Conservation (phyloP, 2,797 vertebrate species). For the Toxotes lorentzi region DNA sequence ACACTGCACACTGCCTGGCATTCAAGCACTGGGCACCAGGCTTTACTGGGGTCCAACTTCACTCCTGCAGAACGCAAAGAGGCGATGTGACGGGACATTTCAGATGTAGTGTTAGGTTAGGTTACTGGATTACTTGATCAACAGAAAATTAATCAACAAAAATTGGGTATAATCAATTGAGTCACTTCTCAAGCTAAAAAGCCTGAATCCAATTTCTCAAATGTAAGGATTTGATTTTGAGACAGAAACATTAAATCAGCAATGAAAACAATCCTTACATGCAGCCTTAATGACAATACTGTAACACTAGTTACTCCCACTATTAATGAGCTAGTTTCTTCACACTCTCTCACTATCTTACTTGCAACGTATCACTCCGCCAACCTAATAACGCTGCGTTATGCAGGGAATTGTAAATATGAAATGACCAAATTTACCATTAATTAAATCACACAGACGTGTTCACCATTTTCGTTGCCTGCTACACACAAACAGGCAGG, state of each 20-base stretch:
- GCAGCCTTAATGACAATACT: not conserved
- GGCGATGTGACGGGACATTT: not conserved
- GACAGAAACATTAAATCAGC: not conserved
- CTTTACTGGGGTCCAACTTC: constrained; percentile 92
- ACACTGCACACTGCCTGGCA: constrained; percentile 93
- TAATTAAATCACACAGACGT: no score
- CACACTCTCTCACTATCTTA: no score
- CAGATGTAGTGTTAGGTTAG: not conserved
- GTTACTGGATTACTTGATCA: no score
- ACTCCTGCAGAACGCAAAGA: constrained; percentile 85
- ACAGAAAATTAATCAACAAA: not conserved
- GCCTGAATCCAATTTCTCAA: not conserved
- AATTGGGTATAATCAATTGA: not conserved
- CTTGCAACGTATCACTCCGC: no score
- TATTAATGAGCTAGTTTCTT: no score
- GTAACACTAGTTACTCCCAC: not conserved
- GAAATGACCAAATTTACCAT: no score
- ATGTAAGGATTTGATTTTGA: not conserved
- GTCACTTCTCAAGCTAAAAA: not conserved
- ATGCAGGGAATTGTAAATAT: no score
- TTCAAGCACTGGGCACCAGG: constrained; percentile 92
- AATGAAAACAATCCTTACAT: not conserved
- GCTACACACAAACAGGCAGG: no score
- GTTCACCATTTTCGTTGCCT: no score
- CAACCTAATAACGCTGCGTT: no score